Evolutionary conservation across 2,888 invertebrate genomes (phyloP), one percentile per base, ranked within the genome.

Genomic region (Drosophila meridiana): DNA sequence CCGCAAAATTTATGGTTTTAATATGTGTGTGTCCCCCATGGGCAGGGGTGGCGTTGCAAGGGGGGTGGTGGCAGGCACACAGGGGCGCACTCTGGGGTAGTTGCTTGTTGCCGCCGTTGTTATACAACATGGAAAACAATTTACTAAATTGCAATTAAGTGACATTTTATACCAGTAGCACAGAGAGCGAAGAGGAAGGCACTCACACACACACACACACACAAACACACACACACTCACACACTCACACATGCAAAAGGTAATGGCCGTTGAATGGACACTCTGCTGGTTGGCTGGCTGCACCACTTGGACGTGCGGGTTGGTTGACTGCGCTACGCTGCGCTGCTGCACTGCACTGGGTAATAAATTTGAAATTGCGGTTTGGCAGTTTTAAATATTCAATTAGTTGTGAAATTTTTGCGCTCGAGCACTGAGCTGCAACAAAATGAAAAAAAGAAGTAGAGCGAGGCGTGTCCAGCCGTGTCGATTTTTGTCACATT

Each of bases 91-190:
- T 40, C 45, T 68, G 69, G 68, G 68, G 69, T 62, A 59, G 81
- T 50, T 73, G 84, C 89, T 89, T 90, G 90, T 89, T 87, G 82
- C 79, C 89, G 73, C 78, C 78, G 87, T 87, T 89, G 90, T 85
- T 89, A 81, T 85, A 82, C 83, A 82, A 87, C 82, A 87, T 83
- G 87, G 86, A 87, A 90, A 91, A 89, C 92, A 91, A 91, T 91
- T 92, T 91, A 90, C 86, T 90, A 91, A 91, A 92, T 92, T 91
- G 91, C 92, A 91, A 90, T 91, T 91, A 91, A 91, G 90, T 90
- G 90, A 90, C 90, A 91, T 90, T 91, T 90, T 90, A 83, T 83
- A 80, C 87, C 64, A 69, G 57, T 43, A 62, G 30, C 50, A 38
- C 36, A 42, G 32, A 42, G 9, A 11, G 45, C 14, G 47, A 38